Base-by-base conservation (phyloP, 2,797 vertebrate species). In the Naso thynnoides region DNA sequence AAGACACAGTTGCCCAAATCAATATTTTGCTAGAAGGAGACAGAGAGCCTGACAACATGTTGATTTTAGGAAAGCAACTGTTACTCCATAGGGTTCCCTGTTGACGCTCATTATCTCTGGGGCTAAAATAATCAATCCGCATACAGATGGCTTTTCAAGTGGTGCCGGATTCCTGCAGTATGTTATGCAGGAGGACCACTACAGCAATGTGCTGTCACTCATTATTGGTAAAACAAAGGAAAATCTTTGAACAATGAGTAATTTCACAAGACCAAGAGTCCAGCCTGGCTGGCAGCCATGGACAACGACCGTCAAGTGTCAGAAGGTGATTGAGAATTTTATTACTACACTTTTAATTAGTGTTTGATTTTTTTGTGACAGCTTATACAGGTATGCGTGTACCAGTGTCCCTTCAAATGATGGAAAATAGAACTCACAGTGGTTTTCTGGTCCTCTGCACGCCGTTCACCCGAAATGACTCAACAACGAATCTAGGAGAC, bases 1-100 rank as follows among this genome's bases (percentile, higher is more conserved):
- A 39, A 64, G 64, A 75, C 62, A 44, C 47, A 24, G 55, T 56
- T 62, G 29, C 59, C 75, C 23, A 33, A 69, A 89, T 91, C 86
- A 69, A 86, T 88, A 85, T 78, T 82, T 80, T 78, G 65, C 69
- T 60, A 29, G 70, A 84, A 57, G 76, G 86, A 76, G 56, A 73
- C 57, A 55, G 61, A 76, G 33, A 70, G 50, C 23, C 56, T 49
- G 72, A 76, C 78, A 78, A 64, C 74, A 68, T 62, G 79, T 72
- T 80, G 45, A 82, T 73, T 87, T 82, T 41, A 41, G 69, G 41
- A 72, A 58, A 73, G 66, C 58, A 53, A 71, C 65, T 83, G 64
- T 83, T 67, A 71, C 56, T 67, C 63, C 31, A 49, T 49, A 45
- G 60, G 62, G 67, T 70, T 76, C 29, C 73, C 59, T 53, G 39